Evolutionary conservation across 2,113 vertebrate species (phyloP).

Genomic region (Dasyurus viverrinus): DNA sequence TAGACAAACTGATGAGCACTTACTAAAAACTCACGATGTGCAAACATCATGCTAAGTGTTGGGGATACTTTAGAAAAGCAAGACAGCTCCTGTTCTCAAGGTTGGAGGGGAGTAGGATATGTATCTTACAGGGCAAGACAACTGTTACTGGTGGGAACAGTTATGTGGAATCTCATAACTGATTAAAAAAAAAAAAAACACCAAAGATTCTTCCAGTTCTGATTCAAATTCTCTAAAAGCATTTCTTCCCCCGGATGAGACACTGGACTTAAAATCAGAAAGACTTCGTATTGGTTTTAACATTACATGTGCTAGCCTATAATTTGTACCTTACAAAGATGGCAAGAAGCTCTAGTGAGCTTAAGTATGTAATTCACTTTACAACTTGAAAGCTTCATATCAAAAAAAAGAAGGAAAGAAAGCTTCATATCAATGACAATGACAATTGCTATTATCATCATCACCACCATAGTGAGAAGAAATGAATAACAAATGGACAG

Average conservation of each 20-base stretch:
- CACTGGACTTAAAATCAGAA: not conserved
- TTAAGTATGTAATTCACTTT: constrained; percentile 44
- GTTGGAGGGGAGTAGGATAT: not conserved
- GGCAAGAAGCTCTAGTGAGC: constrained; percentile 43
- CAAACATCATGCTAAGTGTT: not conserved
- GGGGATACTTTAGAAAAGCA: not conserved
- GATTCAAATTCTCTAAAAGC: not conserved
- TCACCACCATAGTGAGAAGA: not conserved
- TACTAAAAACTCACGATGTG: not conserved
- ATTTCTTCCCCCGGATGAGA: not conserved
- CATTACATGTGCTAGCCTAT: not conserved
- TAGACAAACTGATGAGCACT: not conserved
- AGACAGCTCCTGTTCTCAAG: not conserved
- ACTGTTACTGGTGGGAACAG: not conserved
- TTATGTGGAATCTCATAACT: not conserved
- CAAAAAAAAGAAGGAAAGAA: too few species aligned
- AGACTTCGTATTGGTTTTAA: not conserved
- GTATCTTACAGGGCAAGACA: not conserved
- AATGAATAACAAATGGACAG: not conserved
- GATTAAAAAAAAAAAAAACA: not conserved
- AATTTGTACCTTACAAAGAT: constrained; percentile 26
- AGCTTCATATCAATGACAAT: constrained; percentile 1
- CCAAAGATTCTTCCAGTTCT: not conserved
- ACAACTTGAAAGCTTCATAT: constrained; percentile 13
- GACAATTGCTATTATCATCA: constrained; percentile 2